Evolutionary conservation across 2,888 invertebrate genomes (phyloP).

Genomic region (Pristionchus fissidentatus): DNA sequence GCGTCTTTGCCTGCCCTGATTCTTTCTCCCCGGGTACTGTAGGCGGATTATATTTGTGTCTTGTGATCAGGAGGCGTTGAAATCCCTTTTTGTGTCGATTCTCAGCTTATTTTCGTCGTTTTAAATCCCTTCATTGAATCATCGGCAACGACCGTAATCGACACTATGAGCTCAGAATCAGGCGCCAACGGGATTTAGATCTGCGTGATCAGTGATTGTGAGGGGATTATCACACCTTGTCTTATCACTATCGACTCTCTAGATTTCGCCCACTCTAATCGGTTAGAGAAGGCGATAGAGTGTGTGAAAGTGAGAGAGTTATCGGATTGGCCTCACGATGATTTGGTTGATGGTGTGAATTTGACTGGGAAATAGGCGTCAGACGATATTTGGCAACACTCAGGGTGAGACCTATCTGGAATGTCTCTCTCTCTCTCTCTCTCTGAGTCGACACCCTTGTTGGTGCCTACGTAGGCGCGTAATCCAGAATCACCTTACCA

Average conservation of each 20-base stretch:
- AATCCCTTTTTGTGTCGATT: not conserved
- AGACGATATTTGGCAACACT: constrained; percentile 6
- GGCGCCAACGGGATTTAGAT: too few relatives aligned
- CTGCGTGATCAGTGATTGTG: too few relatives aligned
- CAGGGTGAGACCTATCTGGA: too few relatives aligned
- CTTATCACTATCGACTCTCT: constrained; percentile 26
- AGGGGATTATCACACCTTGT: constrained; percentile 38
- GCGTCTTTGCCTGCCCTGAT: not conserved
- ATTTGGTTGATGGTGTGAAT: constrained; percentile 37
- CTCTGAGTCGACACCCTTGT: too few relatives aligned
- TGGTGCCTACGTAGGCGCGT: not conserved
- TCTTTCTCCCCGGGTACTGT: not conserved
- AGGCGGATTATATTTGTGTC: not conserved
- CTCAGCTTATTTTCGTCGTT: not conserved
- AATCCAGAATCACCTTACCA: too few relatives aligned
- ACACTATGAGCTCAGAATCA: too few relatives aligned
- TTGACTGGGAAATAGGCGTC: constrained; percentile 28
- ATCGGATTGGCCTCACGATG: not conserved
- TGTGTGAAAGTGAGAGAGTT: not conserved
- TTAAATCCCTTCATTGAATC: constrained; percentile 23
- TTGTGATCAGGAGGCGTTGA: not conserved
- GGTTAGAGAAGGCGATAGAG: not conserved
- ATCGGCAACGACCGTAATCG: constrained; percentile 37
- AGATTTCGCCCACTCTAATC: not conserved
- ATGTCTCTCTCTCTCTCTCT: too few relatives aligned